These are phyloP conservation scores for Thelaira solivaga DNA, from an alignment of 2,888 invertebrate genomes.

Conservation along the genomic window DNA sequence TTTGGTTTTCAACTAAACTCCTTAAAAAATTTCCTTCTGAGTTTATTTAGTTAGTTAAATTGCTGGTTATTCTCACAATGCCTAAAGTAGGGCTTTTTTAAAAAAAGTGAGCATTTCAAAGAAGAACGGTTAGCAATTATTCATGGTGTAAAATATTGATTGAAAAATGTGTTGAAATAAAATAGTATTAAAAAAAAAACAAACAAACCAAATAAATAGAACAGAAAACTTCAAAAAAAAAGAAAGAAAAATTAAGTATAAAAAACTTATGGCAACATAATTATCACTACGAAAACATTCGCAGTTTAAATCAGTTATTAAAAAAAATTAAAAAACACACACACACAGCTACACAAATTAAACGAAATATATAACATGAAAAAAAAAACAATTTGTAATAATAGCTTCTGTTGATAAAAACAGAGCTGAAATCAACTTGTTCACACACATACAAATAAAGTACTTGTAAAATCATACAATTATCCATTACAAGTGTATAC, in stretches of 20 bases:
- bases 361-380: constrained; percentile 39
- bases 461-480: neutral
- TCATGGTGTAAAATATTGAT: constrained; percentile 51
- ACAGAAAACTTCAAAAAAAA: constrained; percentile 15
- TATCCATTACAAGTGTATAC: neutral
- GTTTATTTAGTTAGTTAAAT: too few relatives aligned
- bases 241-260: neutral
- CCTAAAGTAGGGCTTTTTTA: neutral
- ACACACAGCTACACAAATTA: constrained; percentile 33
- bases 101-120: too few relatives aligned
- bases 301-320: constrained; percentile 27
- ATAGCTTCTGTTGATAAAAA: constrained; percentile 47
- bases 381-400: constrained; percentile 53
- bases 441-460: neutral
- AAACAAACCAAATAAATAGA: constrained; percentile 30
- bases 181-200: constrained; percentile 36
- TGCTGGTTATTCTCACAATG: too few relatives aligned
- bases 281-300: constrained; percentile 2
- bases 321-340: too few relatives aligned
- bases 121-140: neutral
- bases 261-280: constrained; percentile 15
- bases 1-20: too few relatives aligned
- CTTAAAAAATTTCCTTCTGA: too few relatives aligned
- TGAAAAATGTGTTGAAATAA: constrained; percentile 53
- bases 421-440: constrained; percentile 15